Evolutionary conservation across 2,797 vertebrate species (phyloP).

Genomic region (Gallirallus australis): DNA sequence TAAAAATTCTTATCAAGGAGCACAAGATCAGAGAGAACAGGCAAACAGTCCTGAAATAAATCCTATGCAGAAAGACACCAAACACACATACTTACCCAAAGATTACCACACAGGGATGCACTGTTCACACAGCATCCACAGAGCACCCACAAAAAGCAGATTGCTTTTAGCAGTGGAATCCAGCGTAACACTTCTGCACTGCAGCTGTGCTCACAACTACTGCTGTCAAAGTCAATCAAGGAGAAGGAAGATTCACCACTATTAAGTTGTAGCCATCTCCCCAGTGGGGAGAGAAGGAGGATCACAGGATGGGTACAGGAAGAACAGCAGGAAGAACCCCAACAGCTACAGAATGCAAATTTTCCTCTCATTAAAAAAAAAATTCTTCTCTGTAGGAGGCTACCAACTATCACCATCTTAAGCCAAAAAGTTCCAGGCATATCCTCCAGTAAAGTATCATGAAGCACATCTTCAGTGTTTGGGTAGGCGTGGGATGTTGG

Average conservation of each 20-base stretch:
- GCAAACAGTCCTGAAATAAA: conserved; percentile 12
- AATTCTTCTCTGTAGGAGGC: background rate
- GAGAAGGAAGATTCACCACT: background rate
- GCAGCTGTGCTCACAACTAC: background rate
- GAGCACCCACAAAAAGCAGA: background rate
- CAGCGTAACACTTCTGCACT: background rate
- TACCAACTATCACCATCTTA: background rate
- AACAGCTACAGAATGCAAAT: background rate
- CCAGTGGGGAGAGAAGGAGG: background rate
- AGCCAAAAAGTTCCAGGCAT: background rate
- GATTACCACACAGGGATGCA: background rate
- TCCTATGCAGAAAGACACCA: background rate
- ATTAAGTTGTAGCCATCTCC: background rate
- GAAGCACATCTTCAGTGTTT: background rate
- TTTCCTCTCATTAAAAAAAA: background rate
- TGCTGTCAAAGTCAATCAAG: background rate
- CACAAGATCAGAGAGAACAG: background rate
- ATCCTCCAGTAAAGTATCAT: background rate
- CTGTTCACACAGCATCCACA: background rate
- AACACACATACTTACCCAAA: conserved; percentile 45
- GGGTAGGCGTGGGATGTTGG: background rate
- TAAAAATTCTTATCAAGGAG: conserved; percentile 13
- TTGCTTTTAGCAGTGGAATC: background rate
- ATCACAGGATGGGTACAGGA: background rate
- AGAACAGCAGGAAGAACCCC: background rate